Conservation (phyloP, 2,113 vertebrate genomes). For the Pristiophorus japonicus region DNA sequence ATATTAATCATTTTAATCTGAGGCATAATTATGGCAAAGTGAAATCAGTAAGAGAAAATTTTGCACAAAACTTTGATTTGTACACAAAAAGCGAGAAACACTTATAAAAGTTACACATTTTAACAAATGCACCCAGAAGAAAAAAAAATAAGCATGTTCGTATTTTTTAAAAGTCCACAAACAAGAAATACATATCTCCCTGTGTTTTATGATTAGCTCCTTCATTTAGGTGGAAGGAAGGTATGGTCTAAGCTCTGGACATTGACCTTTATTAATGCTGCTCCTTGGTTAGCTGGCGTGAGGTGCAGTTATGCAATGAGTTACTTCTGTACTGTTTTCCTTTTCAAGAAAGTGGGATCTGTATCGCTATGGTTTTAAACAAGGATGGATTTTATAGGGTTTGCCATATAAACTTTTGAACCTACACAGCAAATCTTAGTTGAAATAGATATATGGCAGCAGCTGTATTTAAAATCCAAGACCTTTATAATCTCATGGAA, state of each 20-base stretch:
- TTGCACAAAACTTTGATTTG: background rate
- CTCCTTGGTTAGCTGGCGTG: background rate
- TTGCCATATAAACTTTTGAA: background rate
- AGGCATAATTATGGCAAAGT: too few relatives aligned
- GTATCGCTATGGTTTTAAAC: background rate
- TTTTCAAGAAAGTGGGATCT: background rate
- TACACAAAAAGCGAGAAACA: background rate
- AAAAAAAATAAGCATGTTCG: too few relatives aligned
- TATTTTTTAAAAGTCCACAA: too few relatives aligned
- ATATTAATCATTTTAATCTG: background rate
- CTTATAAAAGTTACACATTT: background rate
- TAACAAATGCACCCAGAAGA: background rate
- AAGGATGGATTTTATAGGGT: background rate
- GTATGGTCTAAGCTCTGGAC: background rate
- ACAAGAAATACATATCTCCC: too few relatives aligned
- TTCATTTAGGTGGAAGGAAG: background rate
- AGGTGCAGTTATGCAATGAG: background rate
- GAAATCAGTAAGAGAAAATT: too few relatives aligned
- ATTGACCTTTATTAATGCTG: background rate
- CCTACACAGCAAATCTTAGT: background rate
- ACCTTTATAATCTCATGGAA: background rate
- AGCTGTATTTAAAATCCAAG: background rate
- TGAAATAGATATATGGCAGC: background rate
- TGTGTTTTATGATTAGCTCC: too few relatives aligned
- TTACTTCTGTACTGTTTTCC: background rate